Evolutionary conservation across 1,140 invertebrate genomes (phyloP).

Genomic region (Diorhabda carinulata): DNA sequence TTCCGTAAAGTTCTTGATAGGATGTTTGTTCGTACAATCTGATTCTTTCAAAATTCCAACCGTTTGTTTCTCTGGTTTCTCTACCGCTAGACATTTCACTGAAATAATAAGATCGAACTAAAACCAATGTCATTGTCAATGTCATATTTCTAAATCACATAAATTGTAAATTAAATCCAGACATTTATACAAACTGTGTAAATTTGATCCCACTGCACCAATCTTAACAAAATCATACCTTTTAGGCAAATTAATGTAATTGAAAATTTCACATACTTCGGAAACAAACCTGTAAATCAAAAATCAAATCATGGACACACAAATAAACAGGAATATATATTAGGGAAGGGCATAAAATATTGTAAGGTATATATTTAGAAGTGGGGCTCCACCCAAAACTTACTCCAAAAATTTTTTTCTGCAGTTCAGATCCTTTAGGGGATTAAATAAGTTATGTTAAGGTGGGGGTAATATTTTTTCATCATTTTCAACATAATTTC

Average conservation of each 20-base stretch:
- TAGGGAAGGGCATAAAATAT: too few relatives aligned
- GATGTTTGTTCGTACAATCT: conserved; percentile 57
- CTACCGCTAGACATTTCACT: conserved; percentile 55
- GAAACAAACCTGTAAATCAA: too few relatives aligned
- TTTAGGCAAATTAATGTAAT: neutral
- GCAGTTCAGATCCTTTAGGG: too few relatives aligned
- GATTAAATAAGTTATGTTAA: too few relatives aligned
- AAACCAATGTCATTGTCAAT: neutral
- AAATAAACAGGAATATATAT: too few relatives aligned
- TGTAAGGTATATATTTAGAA: too few relatives aligned
- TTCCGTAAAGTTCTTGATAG: conserved; percentile 58
- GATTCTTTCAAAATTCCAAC: conserved; percentile 53
- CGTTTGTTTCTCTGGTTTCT: conserved; percentile 52
- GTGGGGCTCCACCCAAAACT: too few relatives aligned
- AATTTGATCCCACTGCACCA: neutral
- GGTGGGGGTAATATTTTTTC: too few relatives aligned
- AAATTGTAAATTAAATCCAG: neutral
- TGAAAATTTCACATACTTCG: neutral
- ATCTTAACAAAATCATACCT: neutral
- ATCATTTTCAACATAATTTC: too few relatives aligned
- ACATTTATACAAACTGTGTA: neutral
- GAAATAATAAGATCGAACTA: conserved; percentile 27
- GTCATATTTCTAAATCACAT: too few relatives aligned
- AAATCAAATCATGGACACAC: too few relatives aligned
- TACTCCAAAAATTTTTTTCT: too few relatives aligned